Evolutionary conservation across 2,888 invertebrate species (phyloP).

Genomic region (Cerastoderma edule): DNA sequence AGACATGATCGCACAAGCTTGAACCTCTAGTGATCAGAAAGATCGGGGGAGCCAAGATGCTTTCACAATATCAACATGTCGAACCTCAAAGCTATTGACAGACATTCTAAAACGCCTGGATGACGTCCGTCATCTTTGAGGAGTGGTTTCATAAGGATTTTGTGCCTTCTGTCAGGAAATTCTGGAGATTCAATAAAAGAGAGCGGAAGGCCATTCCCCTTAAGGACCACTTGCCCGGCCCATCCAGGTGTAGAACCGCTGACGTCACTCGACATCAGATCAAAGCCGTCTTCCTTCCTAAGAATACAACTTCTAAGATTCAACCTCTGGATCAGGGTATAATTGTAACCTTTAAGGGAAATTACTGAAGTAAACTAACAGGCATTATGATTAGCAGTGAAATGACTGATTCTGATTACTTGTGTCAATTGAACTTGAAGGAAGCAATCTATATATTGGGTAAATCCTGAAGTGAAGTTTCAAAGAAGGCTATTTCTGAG

Average conservation of each 20-base stretch:
- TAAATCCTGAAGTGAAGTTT: background rate
- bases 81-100: no score
- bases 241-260: background rate
- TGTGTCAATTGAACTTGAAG: slow-evolving; percentile 3
- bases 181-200: no score
- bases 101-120: no score
- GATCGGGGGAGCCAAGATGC: slow-evolving; percentile 19
- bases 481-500: background rate
- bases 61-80: slow-evolving; percentile 36
- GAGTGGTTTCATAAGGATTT: no score
- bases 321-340: background rate
- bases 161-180: no score
- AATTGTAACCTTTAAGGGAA: background rate
- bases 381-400: background rate
- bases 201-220: no score
- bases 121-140: no score
- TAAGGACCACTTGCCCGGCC: no score
- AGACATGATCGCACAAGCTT: slow-evolving; percentile 43
- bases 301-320: background rate
- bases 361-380: no score
- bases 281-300: no score
- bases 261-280: background rate
- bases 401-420: background rate
- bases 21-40: slow-evolving; percentile 46
- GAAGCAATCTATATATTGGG: background rate